A percentile compares a stretch with the other conserved stretches of the same genome.
phyloP scores from a whole-genome alignment of 2,888 invertebrate species.

The Polydrusus cervinus region DNA sequence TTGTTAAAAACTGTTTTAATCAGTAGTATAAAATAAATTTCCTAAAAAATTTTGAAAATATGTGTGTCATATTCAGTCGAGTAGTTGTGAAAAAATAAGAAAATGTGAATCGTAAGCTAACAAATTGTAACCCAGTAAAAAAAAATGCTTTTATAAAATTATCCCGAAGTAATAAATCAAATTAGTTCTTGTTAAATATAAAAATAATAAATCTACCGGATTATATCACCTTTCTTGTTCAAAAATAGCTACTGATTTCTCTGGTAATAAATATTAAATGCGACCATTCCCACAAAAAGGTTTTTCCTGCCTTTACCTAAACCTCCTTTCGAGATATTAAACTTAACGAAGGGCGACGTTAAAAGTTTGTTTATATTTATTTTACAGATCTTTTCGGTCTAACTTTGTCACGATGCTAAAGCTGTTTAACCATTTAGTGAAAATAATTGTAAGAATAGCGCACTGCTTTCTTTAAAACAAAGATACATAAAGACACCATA shows the following conservation, averaged over 20 bases:
- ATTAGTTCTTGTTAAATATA: too few relatives aligned
- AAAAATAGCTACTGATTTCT: not conserved
- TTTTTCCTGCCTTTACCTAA: not conserved
- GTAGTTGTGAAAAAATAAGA: too few relatives aligned
- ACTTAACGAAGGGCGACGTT: not conserved
- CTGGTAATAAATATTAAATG: not conserved
- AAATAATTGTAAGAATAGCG: constrained; percentile 24
- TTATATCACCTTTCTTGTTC: not conserved
- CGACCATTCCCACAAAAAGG: not conserved
- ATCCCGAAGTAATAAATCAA: too few relatives aligned
- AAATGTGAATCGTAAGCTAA: too few relatives aligned
- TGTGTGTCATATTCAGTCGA: too few relatives aligned
- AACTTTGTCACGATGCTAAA: constrained; percentile 24
- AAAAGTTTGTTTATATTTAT: constrained; percentile 6
- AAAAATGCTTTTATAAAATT: too few relatives aligned
- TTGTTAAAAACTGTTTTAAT: too few relatives aligned
- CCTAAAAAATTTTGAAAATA: too few relatives aligned
- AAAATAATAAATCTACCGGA: not conserved
- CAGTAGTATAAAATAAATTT: too few relatives aligned
- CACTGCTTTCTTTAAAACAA: constrained; percentile 25
- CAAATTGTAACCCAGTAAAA: too few relatives aligned
- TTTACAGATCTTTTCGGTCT: constrained; percentile 23
- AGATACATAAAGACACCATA: constrained; percentile 9
- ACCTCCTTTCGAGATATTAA: not conserved
- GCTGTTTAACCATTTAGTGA: constrained; percentile 30